Evolutionary conservation across 2,797 vertebrate genomes (phyloP), one percentile per base, ranked within the genome.

Genomic region (Vireo griseus): DNA sequence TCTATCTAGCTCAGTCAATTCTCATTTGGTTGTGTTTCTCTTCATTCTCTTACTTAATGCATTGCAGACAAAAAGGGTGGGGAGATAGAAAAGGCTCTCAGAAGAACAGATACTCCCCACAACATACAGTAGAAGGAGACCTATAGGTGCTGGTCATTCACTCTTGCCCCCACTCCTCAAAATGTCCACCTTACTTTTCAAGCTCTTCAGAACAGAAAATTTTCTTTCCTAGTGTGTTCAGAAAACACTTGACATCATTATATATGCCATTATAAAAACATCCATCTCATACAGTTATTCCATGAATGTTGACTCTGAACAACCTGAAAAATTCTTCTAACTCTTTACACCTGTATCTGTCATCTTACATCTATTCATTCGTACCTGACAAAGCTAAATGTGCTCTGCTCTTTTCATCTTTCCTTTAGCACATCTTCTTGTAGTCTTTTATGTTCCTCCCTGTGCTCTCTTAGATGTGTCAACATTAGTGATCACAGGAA

Each of bases 281-380:
- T 75, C 73, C 58, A 74, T 95, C 71, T 29, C 16, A 58, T 7
- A 80, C 33, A 69, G 51, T 75, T 91, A 68, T 81, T 94, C 19
- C 52, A 33, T n/a, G n/a, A 74, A 67, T 50, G 42, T 51, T 85
- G 67, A 75, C 88, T 88, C 85, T 88, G 62, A 86, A 47, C 17
- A 10, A 63, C 59, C 55, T 92, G 88, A 92, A 86, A 90, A 96
- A 61, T 65, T 55, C n/a, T 72, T 67, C 45, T 68, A 93, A 87
- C n/a, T 90, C 63, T 66, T 75, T 79, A 59, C 57, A 13, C 35
- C 69, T 89, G 55, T 69, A 79, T 89, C 58, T 85, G 90, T 63
- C 87, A 68, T 48, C 50, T 84, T 62, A 74, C 47, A 74, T 85
- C 69, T 90, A 55, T 54, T 71, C 54, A 77, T 91, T 90, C 76